Evolutionary conservation across 2,797 vertebrate species (phyloP), one percentile per base, ranked within the genome.

Genomic region (Gorsachius magnificus): DNA sequence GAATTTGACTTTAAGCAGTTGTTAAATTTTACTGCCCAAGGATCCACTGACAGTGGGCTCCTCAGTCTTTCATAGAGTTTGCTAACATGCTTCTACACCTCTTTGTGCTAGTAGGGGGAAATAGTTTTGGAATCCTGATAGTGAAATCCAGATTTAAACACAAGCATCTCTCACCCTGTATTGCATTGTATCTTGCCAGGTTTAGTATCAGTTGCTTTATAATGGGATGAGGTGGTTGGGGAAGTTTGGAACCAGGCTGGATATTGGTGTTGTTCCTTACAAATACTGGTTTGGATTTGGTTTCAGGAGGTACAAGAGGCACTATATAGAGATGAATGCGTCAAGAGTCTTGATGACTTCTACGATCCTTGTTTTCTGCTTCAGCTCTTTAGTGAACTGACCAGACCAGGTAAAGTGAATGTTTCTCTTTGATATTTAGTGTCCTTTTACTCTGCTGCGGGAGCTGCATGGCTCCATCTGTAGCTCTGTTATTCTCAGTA

Each of bases 341-440:
- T 91, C 10, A 89, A 96, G 83, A 98, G 98, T 54, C 95, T 98
- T 8, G 91, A 93, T 48, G 95, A 95, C 88, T 94, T 99, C 41
- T 99, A 99, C 1, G 99, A 99, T 96, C 99, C 99, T 12, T 98
- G 98, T 97, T 99, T 99, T 93, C 98, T 99, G 3, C 96, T 99
- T 60, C 99, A 99, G 58, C 98, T 99, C 10, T 99, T 99, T 89
- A 99, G 99, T 83, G 97, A 98, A 93, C 97, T 99, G 57, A 98
- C 99, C 86, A 97, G 97, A 89, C 98, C 99, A 98, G 99, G 99
- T 99, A 97, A 97, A 84, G 5, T 17, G 31, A 21, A 17, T 75
- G 22, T 60, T 93, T 66, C 17, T 81, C 15, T 86, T 72, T 12
- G 15, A 16, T n/a, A 8, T 58, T 58, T 68, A 33, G 36, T 38